Evolutionary conservation across 2,888 invertebrate species (phyloP).

Genomic region (Pandemis cinnamomeana): DNA sequence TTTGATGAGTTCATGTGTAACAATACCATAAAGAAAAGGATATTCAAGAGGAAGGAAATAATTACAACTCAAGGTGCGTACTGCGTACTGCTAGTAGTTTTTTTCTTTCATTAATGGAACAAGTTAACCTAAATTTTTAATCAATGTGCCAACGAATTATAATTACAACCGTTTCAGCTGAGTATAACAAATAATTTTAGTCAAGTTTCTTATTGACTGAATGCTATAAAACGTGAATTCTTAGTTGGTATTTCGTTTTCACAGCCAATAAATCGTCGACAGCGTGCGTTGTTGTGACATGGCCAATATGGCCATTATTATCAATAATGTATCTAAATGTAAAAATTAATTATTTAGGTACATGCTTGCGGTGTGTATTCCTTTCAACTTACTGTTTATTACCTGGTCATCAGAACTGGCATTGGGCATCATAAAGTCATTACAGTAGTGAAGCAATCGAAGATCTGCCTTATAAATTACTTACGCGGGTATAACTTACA

Average conservation of each 20-base stretch:
- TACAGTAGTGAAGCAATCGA: conserved; percentile 50
- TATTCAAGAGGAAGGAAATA: conserved; percentile 39
- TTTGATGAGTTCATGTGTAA: conserved; percentile 30
- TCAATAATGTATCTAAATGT: not conserved
- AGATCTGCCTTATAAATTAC: conserved; percentile 47
- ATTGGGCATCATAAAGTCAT: conserved; percentile 44
- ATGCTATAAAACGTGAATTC: too few relatives aligned
- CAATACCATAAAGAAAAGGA: conserved; percentile 38
- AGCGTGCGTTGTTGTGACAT: not conserved
- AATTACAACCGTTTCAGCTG: not conserved
- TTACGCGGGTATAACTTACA: conserved; percentile 44
- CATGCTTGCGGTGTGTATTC: not conserved
- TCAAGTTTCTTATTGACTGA: too few relatives aligned
- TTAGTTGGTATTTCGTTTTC: too few relatives aligned
- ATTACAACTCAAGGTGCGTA: conserved; percentile 33
- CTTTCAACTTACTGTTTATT: conserved; percentile 4
- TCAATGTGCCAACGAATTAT: not conserved
- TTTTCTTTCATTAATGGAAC: not conserved
- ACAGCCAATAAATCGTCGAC: not conserved
- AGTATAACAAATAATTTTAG: too few relatives aligned
- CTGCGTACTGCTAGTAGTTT: conserved; percentile 6
- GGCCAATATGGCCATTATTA: not conserved
- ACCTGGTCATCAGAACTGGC: conserved; percentile 16
- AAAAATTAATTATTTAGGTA: not conserved
- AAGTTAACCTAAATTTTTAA: not conserved